Conservation (phyloP, 1,140 invertebrate species). For the Drosophila aff. region DNA sequence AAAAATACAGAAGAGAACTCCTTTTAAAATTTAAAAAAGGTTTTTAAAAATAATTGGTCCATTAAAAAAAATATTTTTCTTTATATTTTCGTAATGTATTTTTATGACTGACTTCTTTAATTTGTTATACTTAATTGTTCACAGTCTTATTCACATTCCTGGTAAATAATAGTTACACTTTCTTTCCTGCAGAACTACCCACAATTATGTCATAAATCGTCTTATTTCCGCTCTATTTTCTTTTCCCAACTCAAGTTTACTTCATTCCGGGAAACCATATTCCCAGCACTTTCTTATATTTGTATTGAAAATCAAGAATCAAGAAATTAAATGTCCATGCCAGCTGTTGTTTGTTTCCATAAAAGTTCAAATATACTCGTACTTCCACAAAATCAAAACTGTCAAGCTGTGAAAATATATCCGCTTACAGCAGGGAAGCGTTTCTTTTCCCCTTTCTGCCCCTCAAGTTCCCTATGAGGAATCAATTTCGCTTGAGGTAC, state of each 20-base stretch:
- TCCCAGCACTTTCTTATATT: not conserved
- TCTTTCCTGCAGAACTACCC: not conserved
- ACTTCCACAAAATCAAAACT: constrained; percentile 43
- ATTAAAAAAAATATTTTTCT: too few species aligned
- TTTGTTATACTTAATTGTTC: too few species aligned
- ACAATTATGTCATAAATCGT: not conserved
- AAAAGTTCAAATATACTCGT: constrained; percentile 12
- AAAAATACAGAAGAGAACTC: too few species aligned
- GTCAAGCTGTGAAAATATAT: constrained; percentile 54
- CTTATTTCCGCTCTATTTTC: too few species aligned
- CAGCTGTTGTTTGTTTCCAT: constrained; percentile 42
- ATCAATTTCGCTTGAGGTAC: constrained; percentile 47
- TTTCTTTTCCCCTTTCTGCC: not conserved
- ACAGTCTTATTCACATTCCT: too few species aligned
- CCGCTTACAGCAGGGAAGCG: constrained; percentile 20
- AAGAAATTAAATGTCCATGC: constrained; percentile 26
- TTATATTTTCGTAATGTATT: too few species aligned
- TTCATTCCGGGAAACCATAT: not conserved
- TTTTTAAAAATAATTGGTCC: too few species aligned
- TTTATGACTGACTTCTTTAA: too few species aligned
- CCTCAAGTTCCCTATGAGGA: constrained; percentile 8
- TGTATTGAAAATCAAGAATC: not conserved
- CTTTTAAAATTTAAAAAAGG: too few species aligned
- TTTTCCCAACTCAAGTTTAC: not conserved
- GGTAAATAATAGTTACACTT: too few species aligned